Conservation (phyloP, 2,888 invertebrate species). For the Mythimna loreyi region DNA sequence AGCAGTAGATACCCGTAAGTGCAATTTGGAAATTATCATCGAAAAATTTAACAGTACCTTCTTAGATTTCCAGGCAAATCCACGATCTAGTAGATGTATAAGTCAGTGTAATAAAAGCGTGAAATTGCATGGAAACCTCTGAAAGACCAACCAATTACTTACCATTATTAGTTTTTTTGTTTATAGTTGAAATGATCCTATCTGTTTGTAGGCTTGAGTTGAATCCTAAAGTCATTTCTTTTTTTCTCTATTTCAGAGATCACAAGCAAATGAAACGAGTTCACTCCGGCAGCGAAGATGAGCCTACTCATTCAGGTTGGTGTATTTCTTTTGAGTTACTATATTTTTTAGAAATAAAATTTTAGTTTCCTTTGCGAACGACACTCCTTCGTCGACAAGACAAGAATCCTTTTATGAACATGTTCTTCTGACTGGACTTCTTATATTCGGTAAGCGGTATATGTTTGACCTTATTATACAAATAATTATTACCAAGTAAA, state of each 20-base stretch:
- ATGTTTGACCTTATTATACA: neutral
- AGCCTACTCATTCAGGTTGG: slow-evolving; percentile 94
- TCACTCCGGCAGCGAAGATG: slow-evolving; percentile 94
- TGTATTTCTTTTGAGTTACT: neutral
- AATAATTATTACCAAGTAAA: neutral
- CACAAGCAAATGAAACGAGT: slow-evolving; percentile 96
- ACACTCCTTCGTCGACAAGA: too few relatives aligned
- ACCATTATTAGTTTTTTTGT: neutral
- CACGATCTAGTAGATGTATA: slow-evolving; percentile 49
- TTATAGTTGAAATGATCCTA: neutral
- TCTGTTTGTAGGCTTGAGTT: neutral
- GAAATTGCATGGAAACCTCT: slow-evolving; percentile 58
- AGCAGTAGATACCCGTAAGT: slow-evolving; percentile 94
- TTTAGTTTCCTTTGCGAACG: too few relatives aligned
- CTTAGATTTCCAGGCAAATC: slow-evolving; percentile 59
- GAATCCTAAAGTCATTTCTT: neutral
- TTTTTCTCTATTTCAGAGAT: slow-evolving; percentile 91
- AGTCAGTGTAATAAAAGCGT: slow-evolving; percentile 60
- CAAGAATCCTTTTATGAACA: neutral
- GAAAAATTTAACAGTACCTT: slow-evolving; percentile 7
- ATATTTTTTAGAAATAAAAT: too few relatives aligned
- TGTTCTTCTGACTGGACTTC: neutral
- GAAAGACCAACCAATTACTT: slow-evolving; percentile 28
- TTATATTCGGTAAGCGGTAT: neutral
- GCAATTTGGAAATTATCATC: slow-evolving; percentile 35